Conservation (phyloP, 2,888 invertebrate species). For the Gymnoscelis rufifasciata region DNA sequence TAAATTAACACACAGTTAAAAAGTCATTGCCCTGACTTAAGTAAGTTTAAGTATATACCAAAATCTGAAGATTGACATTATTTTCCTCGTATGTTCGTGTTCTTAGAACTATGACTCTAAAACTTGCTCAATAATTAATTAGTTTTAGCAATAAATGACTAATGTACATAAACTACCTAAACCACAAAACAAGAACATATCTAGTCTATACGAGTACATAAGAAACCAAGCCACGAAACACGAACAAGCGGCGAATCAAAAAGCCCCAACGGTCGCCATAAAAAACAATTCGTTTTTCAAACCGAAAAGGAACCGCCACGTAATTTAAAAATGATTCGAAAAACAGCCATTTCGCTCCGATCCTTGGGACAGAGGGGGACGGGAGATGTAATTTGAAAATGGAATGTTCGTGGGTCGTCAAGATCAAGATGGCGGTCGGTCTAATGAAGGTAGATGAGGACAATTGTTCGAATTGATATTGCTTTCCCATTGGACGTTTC, state of each 20-base stretch:
- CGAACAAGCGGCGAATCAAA: conserved; percentile 22
- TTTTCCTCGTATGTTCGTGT: too few species aligned
- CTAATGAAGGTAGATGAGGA: conserved; percentile 35
- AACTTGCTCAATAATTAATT: too few species aligned
- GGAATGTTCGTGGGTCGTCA: conserved; percentile 33
- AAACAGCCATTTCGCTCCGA: conserved; percentile 27
- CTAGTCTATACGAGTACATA: too few species aligned
- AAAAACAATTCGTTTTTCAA: conserved; percentile 28
- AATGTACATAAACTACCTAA: too few species aligned
- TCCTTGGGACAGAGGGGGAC: conserved; percentile 21
- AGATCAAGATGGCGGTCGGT: conserved; percentile 36
- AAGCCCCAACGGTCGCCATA: conserved; percentile 25
- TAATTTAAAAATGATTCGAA: conserved; percentile 34
- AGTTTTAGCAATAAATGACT: too few species aligned
- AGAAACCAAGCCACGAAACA: conserved; percentile 5
- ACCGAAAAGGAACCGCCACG: conserved; percentile 31
- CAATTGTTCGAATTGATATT: conserved; percentile 37
- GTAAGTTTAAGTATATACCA: too few species aligned
- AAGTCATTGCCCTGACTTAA: too few species aligned
- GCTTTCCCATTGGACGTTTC: conserved; percentile 26
- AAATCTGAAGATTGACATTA: too few species aligned
- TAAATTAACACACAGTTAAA: too few species aligned
- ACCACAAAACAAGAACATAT: too few species aligned
- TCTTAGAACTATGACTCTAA: too few species aligned
- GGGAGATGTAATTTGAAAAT: conserved; percentile 30